phyloP scores from a whole-genome alignment of 1,140 invertebrate species.

The Brachionus rubens region DNA sequence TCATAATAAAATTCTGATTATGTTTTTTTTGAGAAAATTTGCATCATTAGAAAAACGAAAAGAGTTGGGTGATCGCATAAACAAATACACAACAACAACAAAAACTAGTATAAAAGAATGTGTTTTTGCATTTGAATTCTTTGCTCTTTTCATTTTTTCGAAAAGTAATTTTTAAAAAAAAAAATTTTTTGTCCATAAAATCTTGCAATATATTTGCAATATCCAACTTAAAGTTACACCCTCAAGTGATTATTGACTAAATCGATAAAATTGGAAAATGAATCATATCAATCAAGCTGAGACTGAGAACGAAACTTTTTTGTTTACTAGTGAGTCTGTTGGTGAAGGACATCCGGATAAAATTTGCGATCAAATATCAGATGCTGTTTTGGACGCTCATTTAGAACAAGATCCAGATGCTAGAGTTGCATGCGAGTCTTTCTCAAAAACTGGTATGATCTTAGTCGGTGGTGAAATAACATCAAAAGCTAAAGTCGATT shows the following conservation, averaged over 20 bases:
- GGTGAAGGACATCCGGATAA: constrained; percentile 98
- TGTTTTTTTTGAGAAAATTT: too few relatives aligned
- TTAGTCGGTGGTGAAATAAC: constrained; percentile 68
- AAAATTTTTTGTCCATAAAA: background rate
- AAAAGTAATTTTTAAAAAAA: constrained; percentile 38
- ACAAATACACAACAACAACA: too few relatives aligned
- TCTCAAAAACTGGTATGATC: constrained; percentile 66
- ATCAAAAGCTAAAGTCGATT: constrained; percentile 81
- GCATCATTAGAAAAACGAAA: too few relatives aligned
- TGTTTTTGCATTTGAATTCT: constrained; percentile 16
- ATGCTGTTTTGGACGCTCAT: constrained; percentile 96
- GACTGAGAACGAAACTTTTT: constrained; percentile 64
- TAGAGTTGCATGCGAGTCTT: constrained; percentile 81
- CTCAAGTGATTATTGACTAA: constrained; percentile 25
- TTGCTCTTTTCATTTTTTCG: constrained; percentile 40
- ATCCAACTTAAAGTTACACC: background rate
- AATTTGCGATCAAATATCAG: constrained; percentile 99
- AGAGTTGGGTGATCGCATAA: too few relatives aligned
- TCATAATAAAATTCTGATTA: too few relatives aligned
- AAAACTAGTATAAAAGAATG: constrained; percentile 1
- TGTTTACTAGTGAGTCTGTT: constrained; percentile 98
- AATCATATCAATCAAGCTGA: constrained; percentile 25
- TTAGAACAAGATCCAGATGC: constrained; percentile 90
- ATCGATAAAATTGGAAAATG: background rate
- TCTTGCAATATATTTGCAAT: constrained; percentile 20